Evolutionary conservation across 2,797 vertebrate species (phyloP), one percentile per base, ranked within the genome.

Genomic region (Alcedo quadribrachys): DNA sequence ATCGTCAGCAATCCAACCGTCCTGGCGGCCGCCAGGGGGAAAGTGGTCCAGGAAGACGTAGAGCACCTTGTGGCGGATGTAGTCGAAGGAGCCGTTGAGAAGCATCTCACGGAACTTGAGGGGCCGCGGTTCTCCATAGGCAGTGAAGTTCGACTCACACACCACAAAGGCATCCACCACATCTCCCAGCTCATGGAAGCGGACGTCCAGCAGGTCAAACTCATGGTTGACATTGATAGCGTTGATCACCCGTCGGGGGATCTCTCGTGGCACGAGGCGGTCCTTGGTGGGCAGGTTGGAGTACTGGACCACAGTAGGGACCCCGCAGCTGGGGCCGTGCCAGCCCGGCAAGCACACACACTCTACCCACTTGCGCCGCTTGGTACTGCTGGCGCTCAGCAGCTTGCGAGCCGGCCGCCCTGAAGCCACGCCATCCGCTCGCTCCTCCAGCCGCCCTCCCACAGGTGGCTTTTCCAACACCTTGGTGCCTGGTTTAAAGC

Each of bases 201-300:
- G 99, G 19, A 98, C 98, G 0, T 99, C 99, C 92, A 99, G 97
- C 93, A 99, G 97, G 96, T 99, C 99, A 55, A 99, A 99, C 97
- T 99, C 99, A 12, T 99, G 99, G 97, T 99, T 99, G 75, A 99
- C 93, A 2, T 99, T 99, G 96, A 99, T 99, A 91, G 99, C 99
- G 0, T 99, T 99, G 95, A 99, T 98, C 86, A 99, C 98, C 7
- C 99, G 97, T 16, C 99, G 97, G 0, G 99, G 99, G 20, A 95
- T 94, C 68, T 98, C 98, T 35, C 99, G 96, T 0, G 99, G 99
- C 11, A 97, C 98, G 6, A 99, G 98, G 12, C 99, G 98, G 95
- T 99, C 99, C 97, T 99, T 99, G 51, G 99, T 99, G 81, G 99
- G 99, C 91, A 99, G 98, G 88, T 99, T 99, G 87, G 99, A 99